Evolutionary conservation across 37 sponge, comb jelly and placozoan genomes (phyloP).

Genomic region (Petrosia ficiformis): DNA sequence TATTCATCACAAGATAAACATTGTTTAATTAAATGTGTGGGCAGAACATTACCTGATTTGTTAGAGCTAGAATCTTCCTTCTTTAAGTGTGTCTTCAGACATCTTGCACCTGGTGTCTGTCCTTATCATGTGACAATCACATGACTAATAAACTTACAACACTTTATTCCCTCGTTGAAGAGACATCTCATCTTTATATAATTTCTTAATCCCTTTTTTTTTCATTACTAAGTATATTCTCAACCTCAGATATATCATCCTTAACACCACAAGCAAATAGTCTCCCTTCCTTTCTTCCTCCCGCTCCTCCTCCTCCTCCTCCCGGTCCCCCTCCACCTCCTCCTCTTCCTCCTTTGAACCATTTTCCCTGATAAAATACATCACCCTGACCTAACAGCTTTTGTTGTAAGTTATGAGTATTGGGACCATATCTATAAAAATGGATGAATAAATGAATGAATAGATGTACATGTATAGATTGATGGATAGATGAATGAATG

Average conservation of each 20-base stretch:
- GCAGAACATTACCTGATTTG: too few species aligned
- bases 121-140: neutral
- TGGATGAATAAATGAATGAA: too few species aligned
- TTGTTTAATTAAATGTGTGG: too few species aligned
- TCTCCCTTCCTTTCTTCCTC: neutral
- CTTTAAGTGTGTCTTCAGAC: too few species aligned
- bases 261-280: conserved; percentile 59
- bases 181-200: conserved; percentile 2
- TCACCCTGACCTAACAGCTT: conserved; percentile 2
- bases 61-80: too few species aligned
- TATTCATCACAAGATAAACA: too few species aligned
- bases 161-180: conserved; percentile 20
- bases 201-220: neutral
- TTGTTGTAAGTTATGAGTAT: conserved; percentile 13
- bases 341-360: neutral
- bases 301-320: neutral
- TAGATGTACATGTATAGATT: too few species aligned
- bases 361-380: neutral
- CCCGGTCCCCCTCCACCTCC: too few species aligned
- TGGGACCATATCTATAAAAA: conserved; percentile 61
- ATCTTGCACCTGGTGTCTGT: neutral
- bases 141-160: conserved; percentile 25
- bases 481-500: too few species aligned
- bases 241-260: neutral
- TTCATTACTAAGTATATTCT: neutral